Evolutionary conservation across 2,888 invertebrate genomes (phyloP).

Genomic region (Drosophila ustulata): DNA sequence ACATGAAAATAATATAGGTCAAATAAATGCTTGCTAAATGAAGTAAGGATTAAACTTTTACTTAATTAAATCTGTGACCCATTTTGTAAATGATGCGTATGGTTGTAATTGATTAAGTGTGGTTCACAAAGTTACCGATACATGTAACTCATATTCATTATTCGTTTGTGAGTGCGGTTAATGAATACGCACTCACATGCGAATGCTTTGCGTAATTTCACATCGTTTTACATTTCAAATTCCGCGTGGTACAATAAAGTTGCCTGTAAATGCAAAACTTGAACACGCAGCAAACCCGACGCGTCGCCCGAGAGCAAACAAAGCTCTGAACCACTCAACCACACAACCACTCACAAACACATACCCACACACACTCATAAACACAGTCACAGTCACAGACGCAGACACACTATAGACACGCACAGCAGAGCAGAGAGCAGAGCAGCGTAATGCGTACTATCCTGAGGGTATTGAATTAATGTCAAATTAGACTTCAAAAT

Average conservation of each 20-base stretch:
- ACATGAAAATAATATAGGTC: no score
- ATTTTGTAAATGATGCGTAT: neutral
- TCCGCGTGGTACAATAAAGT: slow-evolving; percentile 9
- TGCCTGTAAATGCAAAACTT: slow-evolving; percentile 30
- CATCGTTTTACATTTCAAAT: slow-evolving; percentile 25
- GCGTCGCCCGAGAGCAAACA: slow-evolving; percentile 32
- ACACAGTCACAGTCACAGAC: slow-evolving; percentile 6
- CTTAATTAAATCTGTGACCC: neutral
- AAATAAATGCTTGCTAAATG: no score
- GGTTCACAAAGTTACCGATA: neutral
- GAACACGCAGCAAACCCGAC: slow-evolving; percentile 22
- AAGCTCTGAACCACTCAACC: slow-evolving; percentile 17
- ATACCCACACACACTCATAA: neutral
- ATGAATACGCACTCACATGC: slow-evolving; percentile 1
- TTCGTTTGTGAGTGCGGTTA: neutral
- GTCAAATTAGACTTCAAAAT: slow-evolving; percentile 82
- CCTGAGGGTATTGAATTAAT: slow-evolving; percentile 81
- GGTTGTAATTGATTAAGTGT: neutral
- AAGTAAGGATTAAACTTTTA: neutral
- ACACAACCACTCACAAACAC: slow-evolving; percentile 8
- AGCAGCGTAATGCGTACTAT: slow-evolving; percentile 46
- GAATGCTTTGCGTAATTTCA: slow-evolving; percentile 11
- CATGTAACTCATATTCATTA: neutral
- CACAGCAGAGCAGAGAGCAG: slow-evolving; percentile 4
- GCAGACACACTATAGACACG: slow-evolving; percentile 13